These are phyloP conservation scores for Anomalospiza imberbis DNA, from an alignment of 2,797 vertebrate genomes.

Conservation along the genomic window DNA sequence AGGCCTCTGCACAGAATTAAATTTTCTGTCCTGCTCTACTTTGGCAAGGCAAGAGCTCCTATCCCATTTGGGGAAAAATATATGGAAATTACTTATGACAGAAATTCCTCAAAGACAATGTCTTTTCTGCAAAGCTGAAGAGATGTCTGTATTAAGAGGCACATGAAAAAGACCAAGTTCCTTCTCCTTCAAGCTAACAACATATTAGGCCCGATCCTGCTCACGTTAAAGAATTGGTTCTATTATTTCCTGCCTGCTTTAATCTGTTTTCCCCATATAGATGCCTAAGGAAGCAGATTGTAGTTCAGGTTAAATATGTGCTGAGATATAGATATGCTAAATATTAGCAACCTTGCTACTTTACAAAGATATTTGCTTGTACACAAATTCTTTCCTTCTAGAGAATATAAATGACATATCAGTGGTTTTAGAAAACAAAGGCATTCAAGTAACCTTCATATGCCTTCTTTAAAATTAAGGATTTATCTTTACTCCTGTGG, in stretches of 20 bases:
- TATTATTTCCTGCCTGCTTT: background rate
- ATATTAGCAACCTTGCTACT: conserved; percentile 12
- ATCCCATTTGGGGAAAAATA: background rate
- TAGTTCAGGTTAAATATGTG: conserved; percentile 29
- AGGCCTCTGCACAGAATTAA: background rate
- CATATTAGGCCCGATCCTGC: background rate
- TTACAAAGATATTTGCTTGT: conserved; percentile 16
- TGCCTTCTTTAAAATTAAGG: conserved; percentile 42
- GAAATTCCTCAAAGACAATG: background rate
- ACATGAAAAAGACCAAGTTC: background rate
- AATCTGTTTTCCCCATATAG: background rate
- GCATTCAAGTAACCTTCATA: conserved; percentile 15
- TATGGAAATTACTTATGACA: background rate
- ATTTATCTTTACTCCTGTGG: conserved; percentile 19
- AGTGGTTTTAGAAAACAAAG: conserved; percentile 44
- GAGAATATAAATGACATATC: conserved; percentile 39
- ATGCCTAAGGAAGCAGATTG: background rate
- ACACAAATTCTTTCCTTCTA: conserved; percentile 16
- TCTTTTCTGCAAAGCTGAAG: background rate
- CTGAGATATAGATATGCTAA: conserved; percentile 28
- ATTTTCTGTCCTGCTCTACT: background rate
- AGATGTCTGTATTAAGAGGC: background rate
- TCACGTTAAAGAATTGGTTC: background rate
- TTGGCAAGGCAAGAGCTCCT: background rate
- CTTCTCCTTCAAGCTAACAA: background rate